Evolutionary conservation across 2,888 invertebrate genomes (phyloP).

Genomic region (Hirtodrosophila duncani): DNA sequence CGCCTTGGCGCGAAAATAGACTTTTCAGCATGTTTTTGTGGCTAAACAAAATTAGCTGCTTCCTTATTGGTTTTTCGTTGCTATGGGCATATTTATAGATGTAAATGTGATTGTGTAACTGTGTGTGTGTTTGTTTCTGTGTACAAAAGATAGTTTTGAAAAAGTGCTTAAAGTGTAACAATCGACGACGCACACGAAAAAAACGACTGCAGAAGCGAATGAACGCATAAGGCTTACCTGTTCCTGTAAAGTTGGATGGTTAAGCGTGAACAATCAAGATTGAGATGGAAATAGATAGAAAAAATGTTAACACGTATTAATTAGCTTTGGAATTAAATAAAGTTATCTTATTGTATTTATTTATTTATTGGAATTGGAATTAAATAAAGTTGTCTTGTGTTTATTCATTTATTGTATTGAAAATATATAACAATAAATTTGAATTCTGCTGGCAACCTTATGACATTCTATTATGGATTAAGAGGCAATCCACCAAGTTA

Average conservation of each 20-base stretch:
- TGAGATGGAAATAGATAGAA: slow-evolving; percentile 3
- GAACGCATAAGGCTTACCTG: slow-evolving; percentile 61
- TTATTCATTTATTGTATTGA: no score
- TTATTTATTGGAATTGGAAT: no score
- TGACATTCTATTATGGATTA: no score
- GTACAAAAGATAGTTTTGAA: slow-evolving; percentile 62
- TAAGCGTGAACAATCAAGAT: slow-evolving; percentile 22
- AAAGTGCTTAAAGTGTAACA: slow-evolving; percentile 67
- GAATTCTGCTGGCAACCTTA: no score
- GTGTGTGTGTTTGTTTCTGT: slow-evolving; percentile 24
- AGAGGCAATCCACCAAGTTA: no score
- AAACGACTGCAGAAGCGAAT: slow-evolving; percentile 47
- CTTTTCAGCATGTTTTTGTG: slow-evolving; percentile 18
- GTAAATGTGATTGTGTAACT: slow-evolving; percentile 17
- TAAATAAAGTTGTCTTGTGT: no score
- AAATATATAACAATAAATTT: no score
- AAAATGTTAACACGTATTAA: no score
- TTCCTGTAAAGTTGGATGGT: slow-evolving; percentile 48
- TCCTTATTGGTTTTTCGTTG: slow-evolving; percentile 49
- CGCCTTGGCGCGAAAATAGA: slow-evolving; percentile 42
- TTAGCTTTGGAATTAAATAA: no score
- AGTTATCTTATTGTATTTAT: no score
- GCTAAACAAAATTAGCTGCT: slow-evolving; percentile 32
- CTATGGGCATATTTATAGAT: slow-evolving; percentile 35
- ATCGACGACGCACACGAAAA: slow-evolving; percentile 52